These are phyloP conservation scores for Pipistrellus kuhlii DNA, from an alignment of 2,797 vertebrate species.

Conservation along the genomic window DNA sequence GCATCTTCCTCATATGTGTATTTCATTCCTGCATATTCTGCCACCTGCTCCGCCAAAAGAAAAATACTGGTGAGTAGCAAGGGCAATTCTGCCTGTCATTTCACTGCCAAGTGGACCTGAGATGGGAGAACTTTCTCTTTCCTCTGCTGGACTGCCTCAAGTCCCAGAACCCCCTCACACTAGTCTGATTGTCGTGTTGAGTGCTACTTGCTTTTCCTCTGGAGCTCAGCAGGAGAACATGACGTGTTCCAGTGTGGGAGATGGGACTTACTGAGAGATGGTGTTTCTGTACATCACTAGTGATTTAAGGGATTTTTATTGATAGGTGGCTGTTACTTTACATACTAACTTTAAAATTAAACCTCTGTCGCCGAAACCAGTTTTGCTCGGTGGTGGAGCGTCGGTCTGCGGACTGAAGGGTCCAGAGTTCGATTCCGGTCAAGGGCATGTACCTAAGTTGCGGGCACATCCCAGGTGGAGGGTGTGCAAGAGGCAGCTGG, in stretches of 20 bases:
- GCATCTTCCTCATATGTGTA: background rate
- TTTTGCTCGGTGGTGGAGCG: too few relatives aligned
- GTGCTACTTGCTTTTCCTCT: background rate
- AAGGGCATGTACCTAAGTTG: too few relatives aligned
- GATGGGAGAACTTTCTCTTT: background rate
- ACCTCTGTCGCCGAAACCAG: too few relatives aligned
- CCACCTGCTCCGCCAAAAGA: background rate
- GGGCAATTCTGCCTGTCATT: background rate
- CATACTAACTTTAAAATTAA: constrained; percentile 29
- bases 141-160: background rate
- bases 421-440: too few relatives aligned
- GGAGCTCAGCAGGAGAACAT: background rate
- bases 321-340: background rate
- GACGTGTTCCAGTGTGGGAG: background rate
- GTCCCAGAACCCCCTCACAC: background rate
- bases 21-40: background rate
- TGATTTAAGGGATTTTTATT: background rate
- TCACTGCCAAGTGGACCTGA: background rate
- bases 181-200: background rate
- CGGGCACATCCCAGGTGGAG: too few relatives aligned
- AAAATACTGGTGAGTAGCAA: background rate
- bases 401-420: too few relatives aligned
- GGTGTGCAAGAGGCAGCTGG: too few relatives aligned
- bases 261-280: background rate
- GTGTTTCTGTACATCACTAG: background rate